These are phyloP conservation scores for Idaea straminata DNA, from an alignment of 2,888 invertebrate species.

Conservation along the genomic window DNA sequence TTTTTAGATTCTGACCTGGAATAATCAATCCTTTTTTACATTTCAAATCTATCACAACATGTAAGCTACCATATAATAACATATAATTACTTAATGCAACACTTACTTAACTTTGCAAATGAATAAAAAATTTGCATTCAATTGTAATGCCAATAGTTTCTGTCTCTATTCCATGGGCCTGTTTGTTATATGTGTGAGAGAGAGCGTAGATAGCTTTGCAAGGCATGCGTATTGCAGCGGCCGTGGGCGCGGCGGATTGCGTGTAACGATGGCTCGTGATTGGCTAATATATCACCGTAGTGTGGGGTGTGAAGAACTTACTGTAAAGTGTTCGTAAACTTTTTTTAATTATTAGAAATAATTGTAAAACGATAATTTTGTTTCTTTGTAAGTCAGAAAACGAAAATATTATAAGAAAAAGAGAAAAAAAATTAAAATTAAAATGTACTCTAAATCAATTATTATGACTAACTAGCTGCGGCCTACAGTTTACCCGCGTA, in stretches of 20 bases:
- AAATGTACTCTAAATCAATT: not conserved
- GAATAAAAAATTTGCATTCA: conserved; percentile 75
- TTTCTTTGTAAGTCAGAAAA: not conserved
- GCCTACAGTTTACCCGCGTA: no score
- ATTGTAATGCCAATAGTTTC: conserved; percentile 56
- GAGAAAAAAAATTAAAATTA: not conserved
- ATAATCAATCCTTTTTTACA: not conserved
- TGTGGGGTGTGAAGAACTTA: conserved; percentile 72
- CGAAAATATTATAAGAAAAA: not conserved
- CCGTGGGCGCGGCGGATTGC: conserved; percentile 66
- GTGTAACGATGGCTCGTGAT: conserved; percentile 52
- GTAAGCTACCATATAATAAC: conserved; percentile 48
- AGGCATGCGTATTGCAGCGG: conserved; percentile 73
- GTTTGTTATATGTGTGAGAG: conserved; percentile 43
- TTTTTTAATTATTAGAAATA: conserved; percentile 54
- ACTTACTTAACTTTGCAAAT: conserved; percentile 65
- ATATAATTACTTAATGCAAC: conserved; percentile 73
- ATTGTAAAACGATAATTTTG: not conserved
- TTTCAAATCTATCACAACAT: not conserved
- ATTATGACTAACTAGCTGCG: not conserved
- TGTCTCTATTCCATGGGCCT: conserved; percentile 43
- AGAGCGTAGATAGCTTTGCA: conserved; percentile 57
- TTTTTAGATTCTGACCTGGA: not conserved
- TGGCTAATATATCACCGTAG: conserved; percentile 52
- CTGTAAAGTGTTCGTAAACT: conserved; percentile 61